A percentile compares a stretch with the other conserved stretches of the same genome.
phyloP scores from a whole-genome alignment of 1,140 invertebrate genomes.

The Drosophila bocqueti region DNA sequence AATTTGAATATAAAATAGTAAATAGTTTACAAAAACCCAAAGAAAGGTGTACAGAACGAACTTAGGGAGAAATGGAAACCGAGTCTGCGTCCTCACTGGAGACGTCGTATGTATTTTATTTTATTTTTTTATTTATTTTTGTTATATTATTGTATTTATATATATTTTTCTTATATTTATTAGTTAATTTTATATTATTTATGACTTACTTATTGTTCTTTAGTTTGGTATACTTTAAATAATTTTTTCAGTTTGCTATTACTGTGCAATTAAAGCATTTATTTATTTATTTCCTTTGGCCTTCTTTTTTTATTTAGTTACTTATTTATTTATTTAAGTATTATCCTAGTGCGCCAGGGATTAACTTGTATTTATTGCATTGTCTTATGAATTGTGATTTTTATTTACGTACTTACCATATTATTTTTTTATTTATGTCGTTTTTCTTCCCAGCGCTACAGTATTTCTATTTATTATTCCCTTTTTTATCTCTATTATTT shows the following conservation, averaged over 20 bases:
- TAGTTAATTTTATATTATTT: not conserved
- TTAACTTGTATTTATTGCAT: not conserved
- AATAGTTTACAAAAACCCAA: not conserved
- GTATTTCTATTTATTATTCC: not conserved
- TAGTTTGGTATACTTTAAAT: not conserved
- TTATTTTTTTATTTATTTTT: conserved; percentile 19
- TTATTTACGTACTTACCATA: too few species aligned
- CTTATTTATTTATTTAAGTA: not conserved
- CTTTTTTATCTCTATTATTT: not conserved
- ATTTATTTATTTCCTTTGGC: not conserved
- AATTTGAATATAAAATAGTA: not conserved
- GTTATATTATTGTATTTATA: too few species aligned
- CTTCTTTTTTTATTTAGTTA: not conserved
- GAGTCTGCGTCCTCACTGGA: conserved; percentile 21
- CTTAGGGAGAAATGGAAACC: conserved; percentile 4
- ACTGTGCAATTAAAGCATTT: not conserved
- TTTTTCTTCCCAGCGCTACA: too few species aligned
- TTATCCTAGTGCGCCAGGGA: too few species aligned
- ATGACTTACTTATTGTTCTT: not conserved
- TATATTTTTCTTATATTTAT: not conserved
- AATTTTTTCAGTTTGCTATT: not conserved
- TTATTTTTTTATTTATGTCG: too few species aligned
- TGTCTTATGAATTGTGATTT: not conserved
- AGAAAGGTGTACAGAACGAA: not conserved
- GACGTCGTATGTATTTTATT: conserved; percentile 63